phyloP scores from a whole-genome alignment of 2,888 invertebrate species.

The Ophonus ardosiacus region DNA sequence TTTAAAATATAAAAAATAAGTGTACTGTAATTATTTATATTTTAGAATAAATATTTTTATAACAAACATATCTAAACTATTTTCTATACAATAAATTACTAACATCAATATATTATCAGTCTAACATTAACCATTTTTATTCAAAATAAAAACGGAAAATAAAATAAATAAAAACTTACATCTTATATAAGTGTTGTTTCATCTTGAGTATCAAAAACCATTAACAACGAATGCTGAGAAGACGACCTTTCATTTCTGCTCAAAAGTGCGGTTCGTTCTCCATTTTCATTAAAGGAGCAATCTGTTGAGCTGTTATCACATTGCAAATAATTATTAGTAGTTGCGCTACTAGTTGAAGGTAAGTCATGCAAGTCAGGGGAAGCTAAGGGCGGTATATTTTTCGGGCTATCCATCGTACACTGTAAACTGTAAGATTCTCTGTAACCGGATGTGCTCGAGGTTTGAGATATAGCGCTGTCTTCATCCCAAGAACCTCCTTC shows the following conservation, averaged over 20 bases:
- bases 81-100: constrained; percentile 12
- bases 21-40: constrained; percentile 18
- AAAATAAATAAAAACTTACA: constrained; percentile 8
- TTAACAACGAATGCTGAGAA: constrained; percentile 86
- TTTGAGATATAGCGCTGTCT: constrained; percentile 85
- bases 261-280: constrained; percentile 82
- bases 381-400: constrained; percentile 79
- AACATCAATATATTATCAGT: neutral
- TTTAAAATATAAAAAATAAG: neutral
- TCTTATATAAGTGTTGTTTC: constrained; percentile 90
- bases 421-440: constrained; percentile 81
- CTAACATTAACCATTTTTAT: neutral
- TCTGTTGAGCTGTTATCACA: constrained; percentile 79
- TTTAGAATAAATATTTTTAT: constrained; percentile 31
- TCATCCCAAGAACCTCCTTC: constrained; percentile 90
- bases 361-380: constrained; percentile 81
- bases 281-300: constrained; percentile 82
- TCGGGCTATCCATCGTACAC: constrained; percentile 79
- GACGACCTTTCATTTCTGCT: constrained; percentile 80
- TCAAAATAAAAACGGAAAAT: too few relatives aligned
- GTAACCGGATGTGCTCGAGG: constrained; percentile 88
- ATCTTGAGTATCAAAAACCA: constrained; percentile 89
- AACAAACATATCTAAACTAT: constrained; percentile 4
- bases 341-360: constrained; percentile 77
- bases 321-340: constrained; percentile 76